phyloP scores from a whole-genome alignment of 2,113 vertebrate species.

The Notothenia rossii region DNA sequence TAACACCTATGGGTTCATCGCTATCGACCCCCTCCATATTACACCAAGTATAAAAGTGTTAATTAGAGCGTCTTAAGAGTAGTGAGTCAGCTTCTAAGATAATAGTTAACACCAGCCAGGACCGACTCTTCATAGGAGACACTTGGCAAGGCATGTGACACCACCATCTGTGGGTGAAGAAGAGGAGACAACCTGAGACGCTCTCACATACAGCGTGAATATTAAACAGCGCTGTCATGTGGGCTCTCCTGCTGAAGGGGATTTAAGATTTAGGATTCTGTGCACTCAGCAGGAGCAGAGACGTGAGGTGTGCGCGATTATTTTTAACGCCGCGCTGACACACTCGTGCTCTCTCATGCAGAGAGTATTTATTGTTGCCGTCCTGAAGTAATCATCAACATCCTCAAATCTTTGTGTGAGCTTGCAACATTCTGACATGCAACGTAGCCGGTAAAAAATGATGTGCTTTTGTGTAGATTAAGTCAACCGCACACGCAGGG shows the following conservation, averaged over 20 bases:
- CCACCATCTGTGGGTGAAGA: slow-evolving; percentile 49
- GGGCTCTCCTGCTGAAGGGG: slow-evolving; percentile 55
- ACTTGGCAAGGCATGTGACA: slow-evolving; percentile 43
- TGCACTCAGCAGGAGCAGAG: slow-evolving; percentile 59
- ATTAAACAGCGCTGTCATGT: slow-evolving; percentile 71
- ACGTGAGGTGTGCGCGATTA: slow-evolving; percentile 58
- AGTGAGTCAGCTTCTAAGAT: not conserved
- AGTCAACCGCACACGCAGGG: slow-evolving; percentile 41
- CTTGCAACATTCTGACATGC: slow-evolving; percentile 41
- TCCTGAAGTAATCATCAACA: slow-evolving; percentile 46
- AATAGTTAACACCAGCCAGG: slow-evolving; percentile 1
- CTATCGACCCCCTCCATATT: not conserved
- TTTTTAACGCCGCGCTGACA: slow-evolving; percentile 51
- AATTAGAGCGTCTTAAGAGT: not conserved
- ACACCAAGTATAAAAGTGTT: not conserved
- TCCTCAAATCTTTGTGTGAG: slow-evolving; percentile 46
- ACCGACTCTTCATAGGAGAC: slow-evolving; percentile 8
- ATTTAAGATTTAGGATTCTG: slow-evolving; percentile 74
- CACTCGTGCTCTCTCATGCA: slow-evolving; percentile 28
- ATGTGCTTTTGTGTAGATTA: slow-evolving; percentile 31
- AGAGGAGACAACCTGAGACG: slow-evolving; percentile 38
- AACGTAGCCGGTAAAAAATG: slow-evolving; percentile 26
- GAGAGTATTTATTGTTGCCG: slow-evolving; percentile 56
- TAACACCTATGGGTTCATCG: not conserved
- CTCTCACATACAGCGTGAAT: slow-evolving; percentile 67